Conservation (phyloP, 2,113 vertebrate species). For the Calidris pugnax region DNA sequence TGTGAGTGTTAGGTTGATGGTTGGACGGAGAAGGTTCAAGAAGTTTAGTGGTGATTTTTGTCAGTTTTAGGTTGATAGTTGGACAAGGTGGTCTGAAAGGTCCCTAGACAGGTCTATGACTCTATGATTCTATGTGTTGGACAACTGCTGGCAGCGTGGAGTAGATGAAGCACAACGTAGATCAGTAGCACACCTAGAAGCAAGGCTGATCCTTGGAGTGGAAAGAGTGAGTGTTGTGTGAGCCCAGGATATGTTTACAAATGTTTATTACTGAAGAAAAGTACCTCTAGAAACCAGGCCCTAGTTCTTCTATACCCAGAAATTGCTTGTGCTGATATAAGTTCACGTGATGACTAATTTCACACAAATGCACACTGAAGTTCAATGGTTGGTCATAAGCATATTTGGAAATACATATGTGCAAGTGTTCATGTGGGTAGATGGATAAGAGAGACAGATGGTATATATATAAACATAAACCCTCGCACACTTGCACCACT, state of each 20-base stretch:
- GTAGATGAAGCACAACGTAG: rapidly evolving
- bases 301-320: neutral
- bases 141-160: neutral
- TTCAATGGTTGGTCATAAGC: neutral
- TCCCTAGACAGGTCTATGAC: no score
- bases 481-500: neutral
- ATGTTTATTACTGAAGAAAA: neutral
- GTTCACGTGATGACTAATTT: neutral
- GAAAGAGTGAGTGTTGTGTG: neutral
- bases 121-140: no score
- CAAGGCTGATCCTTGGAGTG: neutral
- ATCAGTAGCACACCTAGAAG: neutral
- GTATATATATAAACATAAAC: neutral
- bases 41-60: no score
- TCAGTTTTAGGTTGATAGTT: no score
- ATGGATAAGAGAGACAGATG: neutral
- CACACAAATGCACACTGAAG: neutral
- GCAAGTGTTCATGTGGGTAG: neutral
- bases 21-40: no score
- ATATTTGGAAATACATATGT: neutral
- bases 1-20: no score
- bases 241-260: neutral
- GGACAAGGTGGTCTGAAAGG: no score
- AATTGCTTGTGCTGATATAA: neutral
- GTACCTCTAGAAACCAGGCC: neutral